Evolutionary conservation across 2,797 vertebrate species (phyloP).

Genomic region (Diglossa cyanea): DNA sequence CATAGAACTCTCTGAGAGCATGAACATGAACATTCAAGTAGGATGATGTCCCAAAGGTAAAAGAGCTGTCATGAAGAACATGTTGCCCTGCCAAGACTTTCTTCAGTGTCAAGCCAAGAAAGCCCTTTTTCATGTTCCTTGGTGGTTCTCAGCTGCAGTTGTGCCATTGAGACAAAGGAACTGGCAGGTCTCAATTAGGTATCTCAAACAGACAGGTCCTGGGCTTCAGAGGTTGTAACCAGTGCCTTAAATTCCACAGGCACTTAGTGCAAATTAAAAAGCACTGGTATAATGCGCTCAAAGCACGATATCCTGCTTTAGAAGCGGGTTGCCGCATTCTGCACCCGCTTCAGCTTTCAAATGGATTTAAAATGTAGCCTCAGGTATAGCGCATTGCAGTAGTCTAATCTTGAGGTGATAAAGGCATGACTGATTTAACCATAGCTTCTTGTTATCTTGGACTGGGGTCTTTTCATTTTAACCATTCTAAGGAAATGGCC

Average conservation of each 20-base stretch:
- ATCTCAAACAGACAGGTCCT: not conserved
- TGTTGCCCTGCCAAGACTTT: not conserved
- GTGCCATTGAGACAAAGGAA: not conserved
- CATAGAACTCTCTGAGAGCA: not conserved
- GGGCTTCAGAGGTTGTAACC: slow-evolving; percentile 6
- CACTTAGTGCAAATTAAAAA: slow-evolving; percentile 34
- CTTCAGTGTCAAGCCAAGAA: not conserved
- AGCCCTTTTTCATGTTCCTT: not conserved
- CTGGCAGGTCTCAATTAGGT: not conserved
- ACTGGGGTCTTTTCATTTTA: slow-evolving; percentile 64
- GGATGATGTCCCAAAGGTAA: not conserved
- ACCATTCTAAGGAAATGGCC: slow-evolving; percentile 63
- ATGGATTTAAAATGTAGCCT: slow-evolving; percentile 69
- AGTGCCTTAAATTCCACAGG: slow-evolving; percentile 12
- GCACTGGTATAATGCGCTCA: slow-evolving; percentile 29
- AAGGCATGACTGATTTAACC: slow-evolving; percentile 69
- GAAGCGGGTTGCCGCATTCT: slow-evolving; percentile 11
- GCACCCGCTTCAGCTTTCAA: slow-evolving; percentile 62
- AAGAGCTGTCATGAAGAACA: not conserved
- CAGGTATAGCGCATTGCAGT: slow-evolving; percentile 60
- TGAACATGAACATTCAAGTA: not conserved
- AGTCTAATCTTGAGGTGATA: slow-evolving; percentile 68
- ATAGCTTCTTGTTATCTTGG: slow-evolving; percentile 59
- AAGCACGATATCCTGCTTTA: slow-evolving; percentile 46
- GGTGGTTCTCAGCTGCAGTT: not conserved